A percentile compares a stretch with the other conserved stretches of the same genome.
These are phyloP conservation scores for Oxyruncus cristatus DNA, from an alignment of 2,113 vertebrate genomes.

Conservation along the genomic window DNA sequence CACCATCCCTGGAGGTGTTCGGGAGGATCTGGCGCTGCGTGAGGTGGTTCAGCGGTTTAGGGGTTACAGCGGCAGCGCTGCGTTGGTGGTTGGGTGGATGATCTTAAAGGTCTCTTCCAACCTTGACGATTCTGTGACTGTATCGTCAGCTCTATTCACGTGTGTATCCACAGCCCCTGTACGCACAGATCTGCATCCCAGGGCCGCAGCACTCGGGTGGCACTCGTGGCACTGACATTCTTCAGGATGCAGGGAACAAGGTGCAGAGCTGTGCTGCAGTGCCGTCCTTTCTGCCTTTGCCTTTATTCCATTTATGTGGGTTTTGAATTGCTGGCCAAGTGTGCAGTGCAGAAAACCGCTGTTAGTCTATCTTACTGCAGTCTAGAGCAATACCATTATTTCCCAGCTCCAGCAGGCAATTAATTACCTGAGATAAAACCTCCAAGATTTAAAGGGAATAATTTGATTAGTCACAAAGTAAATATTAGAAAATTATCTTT, in stretches of 20 bases:
- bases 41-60: too few relatives aligned
- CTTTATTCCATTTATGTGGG: accelerated
- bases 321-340: neutral
- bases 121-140: neutral
- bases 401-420: neutral
- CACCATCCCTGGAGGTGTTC: neutral
- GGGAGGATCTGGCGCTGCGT: neutral
- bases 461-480: neutral
- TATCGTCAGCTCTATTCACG: too few relatives aligned
- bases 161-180: accelerated
- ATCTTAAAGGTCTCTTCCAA: neutral
- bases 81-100: too few relatives aligned
- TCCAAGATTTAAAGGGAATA: neutral
- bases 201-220: accelerated
- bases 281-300: neutral
- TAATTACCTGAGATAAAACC: neutral
- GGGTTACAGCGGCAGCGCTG: neutral
- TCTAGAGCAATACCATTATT: neutral
- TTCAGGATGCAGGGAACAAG: neutral
- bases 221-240: accelerated
- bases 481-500: neutral
- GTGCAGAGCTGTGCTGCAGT: neutral
- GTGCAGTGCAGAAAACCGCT: neutral
- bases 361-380: neutral
- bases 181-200: accelerated